Base-by-base conservation (phyloP, 2,797 vertebrate genomes). In the Manis javanica region DNA sequence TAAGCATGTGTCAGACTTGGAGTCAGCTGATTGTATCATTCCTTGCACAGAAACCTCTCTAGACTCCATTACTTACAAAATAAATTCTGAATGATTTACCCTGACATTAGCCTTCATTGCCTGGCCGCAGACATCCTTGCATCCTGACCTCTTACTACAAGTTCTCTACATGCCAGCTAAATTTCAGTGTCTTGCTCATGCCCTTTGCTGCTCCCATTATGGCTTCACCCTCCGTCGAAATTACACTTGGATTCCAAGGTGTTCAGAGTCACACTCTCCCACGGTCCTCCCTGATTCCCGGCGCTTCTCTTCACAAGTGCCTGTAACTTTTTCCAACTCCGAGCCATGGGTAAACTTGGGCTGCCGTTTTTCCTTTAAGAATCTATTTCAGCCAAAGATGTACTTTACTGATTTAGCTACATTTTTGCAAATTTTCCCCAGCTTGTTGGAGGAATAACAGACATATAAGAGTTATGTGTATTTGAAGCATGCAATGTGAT, bases 1-100 rank as follows among this genome's bases (percentile, higher is more conserved):
- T 87, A 95, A 96, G 61, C 69, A 55, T 64, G 46, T 96, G 96
- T 96, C 94, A 94, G 92, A 95, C 39, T 92, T 75, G 13, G n/a
- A 10, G n/a, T 94, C 89, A 37, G 71, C 59, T 89, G 94, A 89
- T 91, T 94, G 29, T 92, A 74, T 91, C 83, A 77, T 69, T 75
- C 37, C 46, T 64, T 55, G 72, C 46, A 96, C 69, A 66, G 23
- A 91, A 89, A 37, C 37, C 23, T 87, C 87, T 59, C 46, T 71
- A 84, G 86, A 84, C 29, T 46, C 77, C 79, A 87, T 94, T 75
- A 86, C 42, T 93, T 86, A 21, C 26, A 55, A 72, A 96, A 87
- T 91, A 79, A 91, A 95, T 90, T 95, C 88, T 81, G 46, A 91
- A 66, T 75, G 77, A 77, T 95, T 90, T 74, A 64, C 34, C 57